Base-by-base conservation (phyloP, 2,888 invertebrate species). In the Ceriagrion tenellum region DNA sequence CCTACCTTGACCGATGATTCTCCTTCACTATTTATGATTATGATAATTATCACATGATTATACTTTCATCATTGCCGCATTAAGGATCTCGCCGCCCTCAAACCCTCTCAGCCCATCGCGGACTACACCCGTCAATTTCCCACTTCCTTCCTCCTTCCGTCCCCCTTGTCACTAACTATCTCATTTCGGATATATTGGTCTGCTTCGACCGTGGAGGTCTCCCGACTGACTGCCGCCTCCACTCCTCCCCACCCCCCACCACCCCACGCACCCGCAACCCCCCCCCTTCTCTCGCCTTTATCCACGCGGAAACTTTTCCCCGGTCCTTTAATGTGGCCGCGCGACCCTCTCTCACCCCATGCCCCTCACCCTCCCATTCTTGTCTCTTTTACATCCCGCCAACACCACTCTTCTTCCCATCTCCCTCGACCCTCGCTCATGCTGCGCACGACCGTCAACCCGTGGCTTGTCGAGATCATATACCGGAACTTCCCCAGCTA, bases 301-400 rank as follows among this genome's bases (percentile, higher is more conserved):
- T 81, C 81, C 81, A 81, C 81, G 81, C 81, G 81, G 81, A 81
- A 81, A 81, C 30, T 13, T 81, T 81, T 59, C 35, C 81, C 81
- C 13, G 81, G 3, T 26, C 35, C 26, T 81, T 81, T 81, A 93
- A 93, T 95, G 93, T 95, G 88, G 35, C 81, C 81, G 81, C 81
- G n/a, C 16, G 81, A 81, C 30, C 81, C 81, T 18, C 30, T 30
- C 35, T 95, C 90, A 69, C 95, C 95, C 95, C 95, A 20, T 69
- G 26, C 55, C 95, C 95, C 91, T 88, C 95, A 69, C 63, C 90
- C 69, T 35, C 95, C 63, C 55, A 88, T 95, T 90, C 90, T 55
- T 56, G 88, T 81, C 95, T 88, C 89, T 74, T 95, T 95, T 95
- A 95, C 89, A 90, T 95, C 95, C 95, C 95, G 69, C 95, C 59